These are phyloP conservation scores for Chunga burmeisteri DNA, from an alignment of 2,113 vertebrate species.

Conservation along the genomic window DNA sequence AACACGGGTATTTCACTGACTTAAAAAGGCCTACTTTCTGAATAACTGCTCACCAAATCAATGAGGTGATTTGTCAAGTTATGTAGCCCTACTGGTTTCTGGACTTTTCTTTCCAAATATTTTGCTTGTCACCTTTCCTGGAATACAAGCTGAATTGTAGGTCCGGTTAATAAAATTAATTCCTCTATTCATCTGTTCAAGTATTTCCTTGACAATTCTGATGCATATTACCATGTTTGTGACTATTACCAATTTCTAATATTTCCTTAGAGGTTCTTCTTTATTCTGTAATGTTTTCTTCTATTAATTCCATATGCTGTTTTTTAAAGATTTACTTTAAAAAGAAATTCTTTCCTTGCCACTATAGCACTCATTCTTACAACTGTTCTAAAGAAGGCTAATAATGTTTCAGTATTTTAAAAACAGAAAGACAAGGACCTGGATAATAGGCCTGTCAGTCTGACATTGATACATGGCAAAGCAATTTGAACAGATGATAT, in stretches of 20 bases:
- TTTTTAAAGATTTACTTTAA: background rate
- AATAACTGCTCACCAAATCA: background rate
- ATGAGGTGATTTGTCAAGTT: background rate
- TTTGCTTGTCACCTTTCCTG: background rate
- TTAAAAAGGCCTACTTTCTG: background rate
- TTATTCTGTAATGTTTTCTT: background rate
- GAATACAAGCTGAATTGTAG: background rate
- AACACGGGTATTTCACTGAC: background rate
- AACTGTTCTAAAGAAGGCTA: background rate
- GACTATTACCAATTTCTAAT: background rate
- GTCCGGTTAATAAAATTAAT: conserved; percentile 1
- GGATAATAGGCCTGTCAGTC: background rate
- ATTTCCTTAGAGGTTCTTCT: background rate
- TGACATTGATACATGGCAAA: conserved; percentile 20
- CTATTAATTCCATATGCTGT: background rate
- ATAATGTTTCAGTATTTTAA: background rate
- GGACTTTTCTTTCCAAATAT: background rate
- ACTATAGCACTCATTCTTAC: background rate
- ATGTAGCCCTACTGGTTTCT: background rate
- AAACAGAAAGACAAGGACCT: background rate
- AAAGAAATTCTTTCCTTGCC: background rate
- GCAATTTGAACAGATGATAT: background rate
- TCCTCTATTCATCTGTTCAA: background rate
- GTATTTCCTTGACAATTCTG: background rate
- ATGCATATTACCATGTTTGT: background rate